Conservation (phyloP, 2,113 vertebrate species). For the Thamnaconus septentrionalis region DNA sequence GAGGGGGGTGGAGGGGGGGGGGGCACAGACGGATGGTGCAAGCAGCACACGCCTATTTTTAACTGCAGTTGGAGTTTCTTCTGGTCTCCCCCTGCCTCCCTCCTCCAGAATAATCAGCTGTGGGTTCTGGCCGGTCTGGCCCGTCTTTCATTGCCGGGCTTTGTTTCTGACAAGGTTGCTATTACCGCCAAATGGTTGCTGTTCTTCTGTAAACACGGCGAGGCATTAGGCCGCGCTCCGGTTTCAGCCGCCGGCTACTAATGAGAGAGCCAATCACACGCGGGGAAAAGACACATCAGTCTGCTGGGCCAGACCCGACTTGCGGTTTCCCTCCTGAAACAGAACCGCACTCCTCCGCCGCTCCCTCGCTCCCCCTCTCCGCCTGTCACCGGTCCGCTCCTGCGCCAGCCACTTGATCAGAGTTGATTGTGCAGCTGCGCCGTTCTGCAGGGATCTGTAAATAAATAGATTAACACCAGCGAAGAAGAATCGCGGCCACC, state of each 20-base stretch:
- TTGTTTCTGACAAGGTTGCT: conserved; percentile 77
- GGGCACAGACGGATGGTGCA: conserved; percentile 29
- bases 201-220: conserved; percentile 75
- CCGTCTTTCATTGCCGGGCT: conserved; percentile 70
- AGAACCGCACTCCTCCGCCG: conserved; percentile 53
- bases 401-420: conserved; percentile 57
- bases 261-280: conserved; percentile 77
- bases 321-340: conserved; percentile 76
- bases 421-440: conserved; percentile 66
- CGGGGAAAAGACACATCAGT: conserved; percentile 74
- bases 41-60: conserved; percentile 61
- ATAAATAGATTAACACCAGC: conserved; percentile 64
- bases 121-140: conserved; percentile 62
- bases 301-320: conserved; percentile 69
- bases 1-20: conserved; percentile 28
- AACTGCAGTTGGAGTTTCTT: conserved; percentile 73
- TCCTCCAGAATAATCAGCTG: conserved; percentile 60
- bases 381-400: conserved; percentile 55
- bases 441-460: conserved; percentile 55
- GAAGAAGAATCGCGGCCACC: conserved; percentile 28
- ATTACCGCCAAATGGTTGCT: conserved; percentile 78
- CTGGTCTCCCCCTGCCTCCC: conserved; percentile 53
- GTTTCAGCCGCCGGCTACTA: conserved; percentile 77
- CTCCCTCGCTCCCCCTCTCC: conserved; percentile 34
- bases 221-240: conserved; percentile 75